Percentiles rank a stretch among this genome's conserved stretches.
Evolutionary conservation across 2,113 vertebrate species (phyloP).

Genomic region (Platysteira castanea): DNA sequence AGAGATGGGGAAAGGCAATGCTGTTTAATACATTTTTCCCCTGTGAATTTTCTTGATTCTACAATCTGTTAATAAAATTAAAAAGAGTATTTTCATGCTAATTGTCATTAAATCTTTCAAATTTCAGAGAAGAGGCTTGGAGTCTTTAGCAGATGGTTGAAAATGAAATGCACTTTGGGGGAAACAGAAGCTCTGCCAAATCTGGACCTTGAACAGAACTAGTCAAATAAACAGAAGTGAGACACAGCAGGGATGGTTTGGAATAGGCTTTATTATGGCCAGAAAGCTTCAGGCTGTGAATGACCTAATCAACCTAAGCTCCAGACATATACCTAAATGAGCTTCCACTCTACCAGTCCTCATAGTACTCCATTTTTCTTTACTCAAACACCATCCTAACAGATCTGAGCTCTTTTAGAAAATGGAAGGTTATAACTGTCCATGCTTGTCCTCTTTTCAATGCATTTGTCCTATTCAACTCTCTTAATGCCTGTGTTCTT

Average conservation of each 20-base stretch:
- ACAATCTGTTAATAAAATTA: constrained; percentile 43
- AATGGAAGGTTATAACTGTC: not conserved
- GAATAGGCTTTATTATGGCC: not conserved
- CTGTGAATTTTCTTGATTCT: constrained; percentile 3
- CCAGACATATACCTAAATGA: not conserved
- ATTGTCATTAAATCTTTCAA: constrained; percentile 34
- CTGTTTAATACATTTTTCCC: not conserved
- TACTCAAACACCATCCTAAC: not conserved
- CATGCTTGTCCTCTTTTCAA: not conserved
- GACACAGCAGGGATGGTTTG: not conserved
- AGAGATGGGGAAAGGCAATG: not conserved
- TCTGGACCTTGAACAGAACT: constrained; percentile 11
- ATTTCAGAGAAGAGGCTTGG: constrained; percentile 7
- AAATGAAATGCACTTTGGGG: constrained; percentile 39
- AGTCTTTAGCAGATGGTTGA: constrained; percentile 56
- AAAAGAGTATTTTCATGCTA: constrained; percentile 49
- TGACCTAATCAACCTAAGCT: constrained; percentile 22
- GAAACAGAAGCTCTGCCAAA: constrained; percentile 22
- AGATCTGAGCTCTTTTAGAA: not conserved
- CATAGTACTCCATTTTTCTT: not conserved
- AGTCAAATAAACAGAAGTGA: constrained; percentile 50
- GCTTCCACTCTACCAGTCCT: not conserved
- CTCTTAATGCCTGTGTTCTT: not conserved
- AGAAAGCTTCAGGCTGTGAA: constrained; percentile 40
- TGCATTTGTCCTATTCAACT: not conserved